These are phyloP conservation scores for Gyrodactylus bullatarudis DNA, from an alignment of 1,140 invertebrate species.

Conservation along the genomic window DNA sequence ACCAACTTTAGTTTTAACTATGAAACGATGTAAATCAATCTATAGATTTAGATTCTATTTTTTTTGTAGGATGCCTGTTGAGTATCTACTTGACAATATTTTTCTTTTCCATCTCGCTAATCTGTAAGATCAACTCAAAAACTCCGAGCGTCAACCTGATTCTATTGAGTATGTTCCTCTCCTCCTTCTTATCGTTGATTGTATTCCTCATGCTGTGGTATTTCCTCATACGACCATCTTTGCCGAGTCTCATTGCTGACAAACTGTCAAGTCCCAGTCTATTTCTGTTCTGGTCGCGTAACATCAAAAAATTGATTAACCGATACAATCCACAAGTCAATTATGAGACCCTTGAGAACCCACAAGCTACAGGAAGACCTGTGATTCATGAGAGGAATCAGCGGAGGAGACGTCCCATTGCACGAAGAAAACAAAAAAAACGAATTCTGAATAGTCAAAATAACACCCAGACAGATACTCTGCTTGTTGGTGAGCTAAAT, in stretches of 20 bases:
- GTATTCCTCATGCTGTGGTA: neutral
- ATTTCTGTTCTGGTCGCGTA: neutral
- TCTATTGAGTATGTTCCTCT: neutral
- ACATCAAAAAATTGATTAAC: neutral
- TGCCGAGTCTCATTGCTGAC: neutral
- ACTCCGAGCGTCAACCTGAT: neutral
- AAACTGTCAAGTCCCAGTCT: neutral
- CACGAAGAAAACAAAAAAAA: no score
- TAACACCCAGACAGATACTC: no score
- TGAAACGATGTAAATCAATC: neutral
- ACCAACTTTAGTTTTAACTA: no score
- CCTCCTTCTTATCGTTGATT: neutral
- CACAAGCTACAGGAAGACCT: no score
- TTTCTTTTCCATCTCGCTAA: neutral
- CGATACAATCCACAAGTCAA: no score
- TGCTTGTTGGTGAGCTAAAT: neutral
- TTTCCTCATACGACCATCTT: neutral
- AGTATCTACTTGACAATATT: neutral
- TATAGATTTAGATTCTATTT: neutral
- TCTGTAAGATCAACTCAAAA: neutral
- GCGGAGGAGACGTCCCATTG: no score
- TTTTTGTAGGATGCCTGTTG: neutral
- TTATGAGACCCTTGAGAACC: no score
- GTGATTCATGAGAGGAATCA: no score
- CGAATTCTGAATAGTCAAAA: no score